Percentiles rank a stretch among this genome's conserved stretches.
Evolutionary conservation across 1,140 invertebrate genomes (phyloP).

Genomic region (Argopecten irradians): DNA sequence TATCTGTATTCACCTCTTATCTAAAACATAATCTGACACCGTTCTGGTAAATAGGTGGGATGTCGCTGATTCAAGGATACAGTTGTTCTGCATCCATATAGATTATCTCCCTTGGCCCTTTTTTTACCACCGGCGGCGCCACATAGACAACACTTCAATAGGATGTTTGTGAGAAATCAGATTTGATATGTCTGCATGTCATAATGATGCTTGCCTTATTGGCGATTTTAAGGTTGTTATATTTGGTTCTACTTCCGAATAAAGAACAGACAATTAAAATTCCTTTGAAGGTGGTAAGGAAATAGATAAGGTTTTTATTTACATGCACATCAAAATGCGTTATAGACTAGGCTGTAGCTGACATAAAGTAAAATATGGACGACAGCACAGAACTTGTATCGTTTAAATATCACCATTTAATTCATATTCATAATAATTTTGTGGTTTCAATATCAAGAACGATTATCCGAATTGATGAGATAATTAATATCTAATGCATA

Average conservation of each 20-base stretch:
- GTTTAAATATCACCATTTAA: too few relatives aligned
- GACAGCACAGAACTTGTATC: too few relatives aligned
- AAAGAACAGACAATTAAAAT: not conserved
- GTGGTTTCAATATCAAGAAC: too few relatives aligned
- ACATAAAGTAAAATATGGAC: too few relatives aligned
- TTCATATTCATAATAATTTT: too few relatives aligned
- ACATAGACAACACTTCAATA: not conserved
- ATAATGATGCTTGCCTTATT: not conserved
- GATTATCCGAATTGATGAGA: too few relatives aligned
- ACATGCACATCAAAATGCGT: too few relatives aligned
- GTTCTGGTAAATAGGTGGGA: not conserved
- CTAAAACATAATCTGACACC: not conserved
- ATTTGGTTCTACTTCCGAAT: too few relatives aligned
- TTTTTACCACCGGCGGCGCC: slow-evolving; percentile 3
- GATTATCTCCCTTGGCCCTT: not conserved
- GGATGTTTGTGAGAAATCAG: slow-evolving; percentile 9
- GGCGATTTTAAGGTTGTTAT: not conserved
- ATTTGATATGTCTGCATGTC: slow-evolving; percentile 1
- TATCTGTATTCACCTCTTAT: not conserved
- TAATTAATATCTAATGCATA: too few relatives aligned
- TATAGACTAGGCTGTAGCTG: too few relatives aligned
- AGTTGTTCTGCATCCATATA: not conserved
- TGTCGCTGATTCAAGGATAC: not conserved
- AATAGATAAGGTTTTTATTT: too few relatives aligned
- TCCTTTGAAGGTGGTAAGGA: not conserved